Percentiles rank a stretch among this genome's conserved stretches.
phyloP scores from a whole-genome alignment of 2,888 invertebrate species.

The Proisotoma minuta region DNA sequence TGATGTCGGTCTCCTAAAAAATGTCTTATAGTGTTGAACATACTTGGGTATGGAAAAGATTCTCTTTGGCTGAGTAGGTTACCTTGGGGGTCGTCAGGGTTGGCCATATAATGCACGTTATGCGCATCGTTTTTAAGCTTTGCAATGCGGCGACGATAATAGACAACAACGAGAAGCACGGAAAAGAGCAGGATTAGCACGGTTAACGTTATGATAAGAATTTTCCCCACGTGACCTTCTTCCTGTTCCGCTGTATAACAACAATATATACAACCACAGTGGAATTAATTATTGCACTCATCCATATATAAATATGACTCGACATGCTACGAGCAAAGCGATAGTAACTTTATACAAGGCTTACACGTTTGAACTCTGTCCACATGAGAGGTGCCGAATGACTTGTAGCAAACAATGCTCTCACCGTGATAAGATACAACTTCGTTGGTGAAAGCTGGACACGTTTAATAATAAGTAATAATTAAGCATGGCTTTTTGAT shows the following conservation, averaged over 20 bases:
- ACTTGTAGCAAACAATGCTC: background rate
- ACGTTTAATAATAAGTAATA: background rate
- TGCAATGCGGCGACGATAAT: slow-evolving; percentile 73
- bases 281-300: background rate
- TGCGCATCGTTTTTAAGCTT: slow-evolving; percentile 81
- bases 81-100: slow-evolving; percentile 65
- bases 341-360: background rate
- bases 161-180: slow-evolving; percentile 63
- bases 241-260: slow-evolving; percentile 17
- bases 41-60: slow-evolving; percentile 22
- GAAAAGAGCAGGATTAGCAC: slow-evolving; percentile 62
- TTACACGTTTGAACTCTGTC: background rate
- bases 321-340: background rate
- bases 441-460: slow-evolving; percentile 34
- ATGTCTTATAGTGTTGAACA: background rate
- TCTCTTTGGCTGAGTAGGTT: slow-evolving; percentile 21
- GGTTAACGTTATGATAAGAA: slow-evolving; percentile 64
- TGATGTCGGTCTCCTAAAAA: slow-evolving; percentile 67
- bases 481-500: too few species aligned
- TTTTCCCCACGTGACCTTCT: slow-evolving; percentile 54
- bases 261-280: background rate
- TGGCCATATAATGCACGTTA: slow-evolving; percentile 80
- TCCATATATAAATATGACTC: background rate
- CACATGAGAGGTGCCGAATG: background rate
- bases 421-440: slow-evolving; percentile 20